Percentiles rank a stretch among this genome's conserved stretches.
These are phyloP conservation scores for Lycodopsis pacificus DNA, from an alignment of 2,797 vertebrate genomes.

Conservation along the genomic window DNA sequence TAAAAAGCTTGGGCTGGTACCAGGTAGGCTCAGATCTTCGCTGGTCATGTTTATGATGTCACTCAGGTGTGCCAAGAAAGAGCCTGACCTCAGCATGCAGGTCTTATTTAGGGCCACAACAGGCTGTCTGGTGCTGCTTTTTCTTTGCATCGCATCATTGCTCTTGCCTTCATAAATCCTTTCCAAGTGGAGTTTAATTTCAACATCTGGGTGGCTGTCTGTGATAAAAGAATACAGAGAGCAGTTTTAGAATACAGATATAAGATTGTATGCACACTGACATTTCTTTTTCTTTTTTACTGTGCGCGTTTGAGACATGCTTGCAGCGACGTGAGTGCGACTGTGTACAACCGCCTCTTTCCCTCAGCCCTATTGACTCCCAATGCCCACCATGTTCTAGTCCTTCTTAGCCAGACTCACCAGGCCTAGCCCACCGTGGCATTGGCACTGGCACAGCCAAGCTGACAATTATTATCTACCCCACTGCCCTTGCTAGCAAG, in stretches of 20 bases:
- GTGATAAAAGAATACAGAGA: conserved; percentile 25
- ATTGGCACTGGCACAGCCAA: conserved; percentile 66
- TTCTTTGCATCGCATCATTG: conserved; percentile 14
- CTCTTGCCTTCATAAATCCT: conserved; percentile 15
- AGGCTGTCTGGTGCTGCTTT: conserved; percentile 32
- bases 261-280: not conserved
- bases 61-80: conserved; percentile 8
- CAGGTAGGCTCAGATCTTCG: conserved; percentile 1
- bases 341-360: conserved; percentile 15
- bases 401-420: conserved; percentile 61
- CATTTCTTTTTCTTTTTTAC: not conserved
- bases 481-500: conserved; percentile 79
- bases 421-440: conserved; percentile 66
- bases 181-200: conserved; percentile 19
- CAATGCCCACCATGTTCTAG: conserved; percentile 48
- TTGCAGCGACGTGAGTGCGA: conserved; percentile 6
- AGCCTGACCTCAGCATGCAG: not conserved
- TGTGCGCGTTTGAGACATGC: not conserved
- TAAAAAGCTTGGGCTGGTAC: not conserved
- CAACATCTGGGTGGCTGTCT: conserved; percentile 29
- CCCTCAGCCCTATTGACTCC: conserved; percentile 34
- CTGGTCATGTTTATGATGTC: conserved; percentile 13
- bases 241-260: conserved; percentile 6
- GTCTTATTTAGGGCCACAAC: not conserved
- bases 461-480: conserved; percentile 80